phyloP scores from a whole-genome alignment of 2,888 invertebrate species.

The Agrotis ipsilon region DNA sequence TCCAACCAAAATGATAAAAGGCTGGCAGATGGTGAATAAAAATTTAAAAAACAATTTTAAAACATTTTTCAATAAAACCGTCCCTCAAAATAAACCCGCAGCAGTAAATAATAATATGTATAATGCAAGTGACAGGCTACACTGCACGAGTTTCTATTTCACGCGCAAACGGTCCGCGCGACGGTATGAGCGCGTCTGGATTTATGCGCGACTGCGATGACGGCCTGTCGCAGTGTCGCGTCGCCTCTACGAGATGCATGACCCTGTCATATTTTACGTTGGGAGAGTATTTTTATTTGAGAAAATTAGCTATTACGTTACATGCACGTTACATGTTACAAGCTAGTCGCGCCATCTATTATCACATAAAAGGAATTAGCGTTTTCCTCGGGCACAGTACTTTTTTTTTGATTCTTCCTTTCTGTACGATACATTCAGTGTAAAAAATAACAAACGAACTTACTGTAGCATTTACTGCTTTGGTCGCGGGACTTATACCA shows the following conservation, averaged over 20 bases:
- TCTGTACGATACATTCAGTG: no score
- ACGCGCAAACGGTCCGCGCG: constrained; percentile 79
- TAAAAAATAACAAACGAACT: no score
- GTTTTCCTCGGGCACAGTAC: no score
- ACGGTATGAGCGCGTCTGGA: constrained; percentile 65
- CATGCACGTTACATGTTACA: no score
- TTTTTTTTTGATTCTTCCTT: no score
- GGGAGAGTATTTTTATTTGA: constrained; percentile 18
- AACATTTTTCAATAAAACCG: constrained; percentile 15
- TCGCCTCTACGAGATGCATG: constrained; percentile 59
- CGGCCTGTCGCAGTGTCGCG: constrained; percentile 46
- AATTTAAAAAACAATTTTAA: not conserved
- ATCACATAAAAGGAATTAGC: no score
- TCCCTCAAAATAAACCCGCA: constrained; percentile 38
- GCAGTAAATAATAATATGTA: constrained; percentile 63
- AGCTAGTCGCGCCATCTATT: no score
- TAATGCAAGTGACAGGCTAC: constrained; percentile 71
- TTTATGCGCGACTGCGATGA: constrained; percentile 76
- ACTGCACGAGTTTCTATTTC: constrained; percentile 78
- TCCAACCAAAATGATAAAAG: no score
- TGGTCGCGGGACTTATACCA: no score
- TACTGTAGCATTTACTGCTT: no score
- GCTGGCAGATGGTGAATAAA: no score
- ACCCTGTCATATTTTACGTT: constrained; percentile 47
- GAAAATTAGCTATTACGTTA: not conserved